phyloP scores from a whole-genome alignment of 92 coral and sea anemone genomes.

The Nematostella vectensis region DNA sequence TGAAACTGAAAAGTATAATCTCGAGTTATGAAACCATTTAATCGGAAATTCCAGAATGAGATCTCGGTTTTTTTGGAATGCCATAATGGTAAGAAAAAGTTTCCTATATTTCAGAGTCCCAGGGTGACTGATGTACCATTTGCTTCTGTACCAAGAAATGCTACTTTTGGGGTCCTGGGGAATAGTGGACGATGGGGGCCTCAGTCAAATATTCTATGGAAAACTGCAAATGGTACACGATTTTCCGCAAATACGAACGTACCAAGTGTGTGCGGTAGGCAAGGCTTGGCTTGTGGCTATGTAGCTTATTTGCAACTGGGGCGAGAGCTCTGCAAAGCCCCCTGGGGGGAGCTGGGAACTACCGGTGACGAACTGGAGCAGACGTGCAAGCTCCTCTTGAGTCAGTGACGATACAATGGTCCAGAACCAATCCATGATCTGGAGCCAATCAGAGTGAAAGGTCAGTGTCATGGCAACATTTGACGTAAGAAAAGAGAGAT shows the following conservation, averaged over 20 bases:
- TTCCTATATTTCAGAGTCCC: too few species aligned
- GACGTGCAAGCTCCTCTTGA: slow-evolving; percentile 88
- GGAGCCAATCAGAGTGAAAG: neutral
- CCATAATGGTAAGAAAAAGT: too few species aligned
- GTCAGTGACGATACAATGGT: slow-evolving; percentile 78
- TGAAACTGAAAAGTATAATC: slow-evolving; percentile 61
- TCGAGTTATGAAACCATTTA: too few species aligned
- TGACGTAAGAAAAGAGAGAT: neutral
- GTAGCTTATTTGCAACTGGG: slow-evolving; percentile 63
- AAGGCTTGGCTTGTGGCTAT: slow-evolving; percentile 46
- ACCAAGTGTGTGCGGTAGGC: slow-evolving; percentile 96
- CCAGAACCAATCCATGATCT: slow-evolving; percentile 94
- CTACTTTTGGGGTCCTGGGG: too few species aligned
- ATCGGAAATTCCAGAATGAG: too few species aligned
- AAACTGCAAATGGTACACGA: too few species aligned
- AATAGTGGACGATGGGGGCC: too few species aligned
- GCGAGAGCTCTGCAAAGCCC: slow-evolving; percentile 83
- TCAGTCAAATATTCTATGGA: too few species aligned
- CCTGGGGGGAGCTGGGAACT: slow-evolving; percentile 98
- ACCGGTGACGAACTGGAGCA: slow-evolving; percentile 91
- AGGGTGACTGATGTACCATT: too few species aligned
- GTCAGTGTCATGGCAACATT: neutral
- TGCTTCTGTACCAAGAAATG: too few species aligned
- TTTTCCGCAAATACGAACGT: slow-evolving; percentile 4
- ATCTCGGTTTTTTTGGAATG: too few species aligned